Evolutionary conservation across 1,140 invertebrate species (phyloP), one percentile per base, ranked within the genome.

Genomic region (Yoshiicerus persimilis): DNA sequence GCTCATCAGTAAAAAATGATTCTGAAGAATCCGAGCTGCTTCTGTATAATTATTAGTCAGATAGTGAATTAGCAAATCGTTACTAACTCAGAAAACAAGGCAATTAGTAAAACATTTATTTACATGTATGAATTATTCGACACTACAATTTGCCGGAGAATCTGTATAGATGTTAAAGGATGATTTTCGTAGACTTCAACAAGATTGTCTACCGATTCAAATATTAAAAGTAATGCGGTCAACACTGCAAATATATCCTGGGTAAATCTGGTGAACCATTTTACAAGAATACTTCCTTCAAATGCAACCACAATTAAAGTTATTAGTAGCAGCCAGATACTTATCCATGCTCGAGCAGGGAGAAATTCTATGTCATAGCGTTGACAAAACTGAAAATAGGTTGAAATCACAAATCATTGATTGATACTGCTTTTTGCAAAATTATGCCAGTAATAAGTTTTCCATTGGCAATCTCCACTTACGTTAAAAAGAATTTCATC

Each of bases 171-270:
- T 23, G 75, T 36, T 34, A 80, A 80, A 1, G 90, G 95, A 38
- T 90, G 89, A 91, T 89, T 9, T 13, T 70, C 87, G 87, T 89
- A 91, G 62, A 91, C 86, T 80, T 89, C 88, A 4, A 90, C 94
- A 16, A 98, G 92, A 92, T 98, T 98, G 88, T 95, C 95, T 80
- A 97, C 94, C 66, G 96, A 96, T 92, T 98, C 97, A 86, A 96
- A 95, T 89, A 99, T 98, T 92, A 99, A 99, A 86, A 99, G 96
- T 41, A 99, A 92, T 2, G 98, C 98, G 89, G 99, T 99, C 6
- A 99, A 93, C 8, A 97, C 96, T 3, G 98, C 97, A 92, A 99
- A 99, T 56, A 99, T 99, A 92, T 99, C 98, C 92, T 99, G 97
- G 0, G 97, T 98, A 92, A 99, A 99, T 85, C 98, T 94, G 0